Evolutionary conservation across 2,797 vertebrate species (phyloP), one percentile per base, ranked within the genome.

Genomic region (Argentina silus): DNA sequence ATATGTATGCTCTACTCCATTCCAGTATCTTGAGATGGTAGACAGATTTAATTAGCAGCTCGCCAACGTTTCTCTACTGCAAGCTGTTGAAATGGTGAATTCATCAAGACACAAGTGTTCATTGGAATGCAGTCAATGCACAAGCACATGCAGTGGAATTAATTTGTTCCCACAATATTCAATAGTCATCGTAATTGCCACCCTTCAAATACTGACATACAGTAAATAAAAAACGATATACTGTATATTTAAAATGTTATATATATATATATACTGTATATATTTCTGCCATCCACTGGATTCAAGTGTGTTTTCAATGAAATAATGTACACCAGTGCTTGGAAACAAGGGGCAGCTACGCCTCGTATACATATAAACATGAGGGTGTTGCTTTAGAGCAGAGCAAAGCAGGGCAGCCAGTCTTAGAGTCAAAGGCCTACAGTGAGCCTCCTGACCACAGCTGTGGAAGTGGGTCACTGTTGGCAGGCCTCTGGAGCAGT

Each of bases 391-490:
- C 70, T 6, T 43, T 36, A 36, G 23, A 36, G 7, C 36, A 66
- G 17, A 66, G 6, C 81, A 9, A 45, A 85, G 76, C 69, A 45
- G 17, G 70, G 70, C 73, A 70, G 68, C 82, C 72, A 77, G 74
- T 72, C 7, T 70, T n/a, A 15, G 63, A 75, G 75, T 86, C 63
- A 70, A 67, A 70, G 74, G 10, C 0, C 43, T 53, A 74, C 81
- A 44, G 67, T 23, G 12, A 73, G 45, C 68, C 67, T 74, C 77
- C 76, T 77, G 69, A 80, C 76, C 78, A 74, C 70, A 19, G 70
- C 63, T 45, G 75, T 70, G 78, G 76, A 77, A 75, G 75, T 62
- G 7, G 74, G 78, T 86, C 78, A 75, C 73, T 9, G 44, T 73
- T 70, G 6, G 75, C 71, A 64, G 81, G 62, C 76, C 61, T 68